A percentile compares a stretch with the other conserved stretches of the same genome.
Evolutionary conservation across 1,140 invertebrate genomes (phyloP).

Genomic region (Magallana angulata): DNA sequence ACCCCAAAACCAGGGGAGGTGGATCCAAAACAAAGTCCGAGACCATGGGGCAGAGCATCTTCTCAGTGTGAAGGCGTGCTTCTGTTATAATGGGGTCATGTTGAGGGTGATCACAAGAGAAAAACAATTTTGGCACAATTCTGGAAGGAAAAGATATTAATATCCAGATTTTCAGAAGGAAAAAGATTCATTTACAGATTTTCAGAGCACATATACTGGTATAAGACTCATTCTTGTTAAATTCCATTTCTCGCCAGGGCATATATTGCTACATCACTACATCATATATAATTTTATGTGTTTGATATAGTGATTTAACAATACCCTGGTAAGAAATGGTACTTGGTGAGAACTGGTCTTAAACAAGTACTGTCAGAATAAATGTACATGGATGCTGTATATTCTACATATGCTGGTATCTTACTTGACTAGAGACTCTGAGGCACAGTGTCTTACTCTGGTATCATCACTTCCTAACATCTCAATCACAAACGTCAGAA

Average conservation of each 20-base stretch:
- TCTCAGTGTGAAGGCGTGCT: constrained; percentile 73
- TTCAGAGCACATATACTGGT: no score
- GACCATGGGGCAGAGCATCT: constrained; percentile 73
- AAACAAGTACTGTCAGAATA: no score
- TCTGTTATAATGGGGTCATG: constrained; percentile 78
- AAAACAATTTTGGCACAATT: constrained; percentile 78
- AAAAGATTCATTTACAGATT: no score
- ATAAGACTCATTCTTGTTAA: no score
- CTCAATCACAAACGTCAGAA: constrained; percentile 84
- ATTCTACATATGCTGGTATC: constrained; percentile 37
- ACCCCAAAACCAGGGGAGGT: constrained; percentile 75
- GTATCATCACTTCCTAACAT: constrained; percentile 88
- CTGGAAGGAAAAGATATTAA: constrained; percentile 66
- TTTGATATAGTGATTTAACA: no score
- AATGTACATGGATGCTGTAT: no score
- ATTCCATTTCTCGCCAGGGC: no score
- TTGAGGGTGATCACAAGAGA: constrained; percentile 76
- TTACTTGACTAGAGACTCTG: constrained; percentile 86
- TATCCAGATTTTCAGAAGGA: no score
- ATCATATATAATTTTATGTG: no score
- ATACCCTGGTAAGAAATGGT: no score
- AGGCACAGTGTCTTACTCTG: constrained; percentile 87
- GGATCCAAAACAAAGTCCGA: constrained; percentile 71
- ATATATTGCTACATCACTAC: no score
- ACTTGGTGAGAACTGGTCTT: no score